Evolutionary conservation across 2,888 invertebrate genomes (phyloP).

Genomic region (Andrena flavipes): DNA sequence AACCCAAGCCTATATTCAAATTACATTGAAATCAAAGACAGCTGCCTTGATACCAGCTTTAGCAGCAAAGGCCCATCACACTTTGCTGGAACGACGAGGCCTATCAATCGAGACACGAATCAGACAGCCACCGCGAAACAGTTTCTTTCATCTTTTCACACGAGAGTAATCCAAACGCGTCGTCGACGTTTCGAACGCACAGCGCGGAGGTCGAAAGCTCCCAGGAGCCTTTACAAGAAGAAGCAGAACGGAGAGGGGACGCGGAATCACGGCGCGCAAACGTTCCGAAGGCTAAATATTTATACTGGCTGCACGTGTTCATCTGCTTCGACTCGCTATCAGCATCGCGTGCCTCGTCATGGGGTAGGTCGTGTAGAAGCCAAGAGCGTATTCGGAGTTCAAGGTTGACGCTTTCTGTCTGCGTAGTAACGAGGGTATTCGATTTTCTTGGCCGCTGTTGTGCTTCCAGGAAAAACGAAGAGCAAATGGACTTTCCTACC

Average conservation of each 20-base stretch:
- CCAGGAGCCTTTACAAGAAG: slow-evolving; percentile 11
- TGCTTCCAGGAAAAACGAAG: background rate
- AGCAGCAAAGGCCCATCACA: background rate
- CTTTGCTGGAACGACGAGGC: background rate
- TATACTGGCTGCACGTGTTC: slow-evolving; percentile 70
- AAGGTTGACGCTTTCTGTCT: slow-evolving; percentile 54
- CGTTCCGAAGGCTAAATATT: slow-evolving; percentile 74
- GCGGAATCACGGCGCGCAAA: slow-evolving; percentile 48
- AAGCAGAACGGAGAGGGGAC: slow-evolving; percentile 27
- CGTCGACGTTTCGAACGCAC: slow-evolving; percentile 26
- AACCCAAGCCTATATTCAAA: no score
- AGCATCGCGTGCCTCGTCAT: slow-evolving; percentile 65
- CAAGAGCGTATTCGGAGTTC: slow-evolving; percentile 54
- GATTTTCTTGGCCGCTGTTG: slow-evolving; percentile 10
- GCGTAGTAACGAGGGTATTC: slow-evolving; percentile 25
- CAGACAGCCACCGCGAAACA: background rate
- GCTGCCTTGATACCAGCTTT: background rate
- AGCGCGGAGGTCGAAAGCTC: slow-evolving; percentile 9
- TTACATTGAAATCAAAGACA: background rate
- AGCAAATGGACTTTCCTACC: background rate
- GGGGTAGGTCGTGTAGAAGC: slow-evolving; percentile 67
- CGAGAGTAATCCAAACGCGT: background rate
- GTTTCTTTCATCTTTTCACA: slow-evolving; percentile 2
- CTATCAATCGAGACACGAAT: background rate
- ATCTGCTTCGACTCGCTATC: slow-evolving; percentile 64